These are phyloP conservation scores for Papilio polyxenes DNA, from an alignment of 1,140 invertebrate genomes.

Conservation along the genomic window DNA sequence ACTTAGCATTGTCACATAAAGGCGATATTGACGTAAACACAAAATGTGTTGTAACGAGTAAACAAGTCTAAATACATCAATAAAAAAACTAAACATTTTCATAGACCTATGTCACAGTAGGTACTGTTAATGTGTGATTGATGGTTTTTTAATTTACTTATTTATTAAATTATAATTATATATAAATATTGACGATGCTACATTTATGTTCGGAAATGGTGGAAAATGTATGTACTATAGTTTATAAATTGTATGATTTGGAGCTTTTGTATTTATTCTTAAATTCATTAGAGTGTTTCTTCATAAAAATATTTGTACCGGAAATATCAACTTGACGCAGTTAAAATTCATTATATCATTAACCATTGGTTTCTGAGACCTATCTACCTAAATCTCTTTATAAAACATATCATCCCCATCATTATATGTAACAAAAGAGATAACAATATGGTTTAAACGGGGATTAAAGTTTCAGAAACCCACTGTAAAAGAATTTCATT, in stretches of 20 bases:
- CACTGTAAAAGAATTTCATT: too few relatives aligned
- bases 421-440: too few relatives aligned
- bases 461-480: too few relatives aligned
- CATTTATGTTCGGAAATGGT: background rate
- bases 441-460: too few relatives aligned
- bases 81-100: constrained; percentile 2
- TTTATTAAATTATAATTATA: constrained; percentile 1
- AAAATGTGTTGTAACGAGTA: background rate
- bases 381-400: too few relatives aligned
- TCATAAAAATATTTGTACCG: background rate
- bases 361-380: too few relatives aligned
- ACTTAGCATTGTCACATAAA: too few relatives aligned
- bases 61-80: background rate
- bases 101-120: background rate
- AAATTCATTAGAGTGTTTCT: background rate
- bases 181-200: background rate
- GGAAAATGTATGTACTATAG: background rate
- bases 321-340: background rate
- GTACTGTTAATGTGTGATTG: background rate
- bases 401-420: too few relatives aligned
- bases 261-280: background rate
- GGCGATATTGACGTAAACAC: background rate
- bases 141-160: background rate
- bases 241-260: constrained; percentile 11
- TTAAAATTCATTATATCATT: too few relatives aligned